These are phyloP conservation scores for Hassar affinis DNA, from an alignment of 2,113 vertebrate species.

Conservation along the genomic window DNA sequence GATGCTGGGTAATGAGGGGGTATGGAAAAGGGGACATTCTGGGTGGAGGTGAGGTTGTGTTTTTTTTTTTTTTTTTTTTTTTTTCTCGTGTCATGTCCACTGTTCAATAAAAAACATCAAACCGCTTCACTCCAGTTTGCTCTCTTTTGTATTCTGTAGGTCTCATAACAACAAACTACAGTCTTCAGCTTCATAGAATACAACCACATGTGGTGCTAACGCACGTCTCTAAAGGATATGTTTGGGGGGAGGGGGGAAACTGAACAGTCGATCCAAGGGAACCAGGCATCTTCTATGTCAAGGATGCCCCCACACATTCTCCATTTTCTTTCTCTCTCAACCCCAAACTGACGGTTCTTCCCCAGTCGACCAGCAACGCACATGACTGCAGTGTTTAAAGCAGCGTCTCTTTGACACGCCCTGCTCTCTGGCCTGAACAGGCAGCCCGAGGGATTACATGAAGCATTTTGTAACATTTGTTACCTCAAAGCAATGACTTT, in stretches of 20 bases:
- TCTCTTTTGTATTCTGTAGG: conserved; percentile 87
- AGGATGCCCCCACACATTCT: conserved; percentile 48
- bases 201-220: conserved; percentile 69
- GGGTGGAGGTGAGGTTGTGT: conserved; percentile 24
- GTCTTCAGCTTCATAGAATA: conserved; percentile 92
- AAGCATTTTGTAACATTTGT: conserved; percentile 47
- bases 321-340: conserved; percentile 10
- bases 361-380: conserved; percentile 49
- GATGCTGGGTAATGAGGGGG: conserved; percentile 17
- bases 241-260: conserved; percentile 55
- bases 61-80: too few species aligned
- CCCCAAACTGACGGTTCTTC: conserved; percentile 33
- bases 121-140: conserved; percentile 74
- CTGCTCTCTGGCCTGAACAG: conserved; percentile 32
- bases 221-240: conserved; percentile 70
- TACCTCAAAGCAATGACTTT: conserved; percentile 52
- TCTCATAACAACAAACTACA: conserved; percentile 99
- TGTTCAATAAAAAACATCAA: conserved; percentile 53
- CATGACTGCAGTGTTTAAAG: conserved; percentile 39
- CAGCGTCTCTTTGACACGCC: conserved; percentile 30
- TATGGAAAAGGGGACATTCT: background rate
- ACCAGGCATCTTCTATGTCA: conserved; percentile 53
- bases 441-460: conserved; percentile 36
- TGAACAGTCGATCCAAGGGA: conserved; percentile 69
- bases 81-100: conserved; percentile 51